Evolutionary conservation across 1,140 invertebrate genomes (phyloP).

Genomic region (Agraylea sexmaculata): DNA sequence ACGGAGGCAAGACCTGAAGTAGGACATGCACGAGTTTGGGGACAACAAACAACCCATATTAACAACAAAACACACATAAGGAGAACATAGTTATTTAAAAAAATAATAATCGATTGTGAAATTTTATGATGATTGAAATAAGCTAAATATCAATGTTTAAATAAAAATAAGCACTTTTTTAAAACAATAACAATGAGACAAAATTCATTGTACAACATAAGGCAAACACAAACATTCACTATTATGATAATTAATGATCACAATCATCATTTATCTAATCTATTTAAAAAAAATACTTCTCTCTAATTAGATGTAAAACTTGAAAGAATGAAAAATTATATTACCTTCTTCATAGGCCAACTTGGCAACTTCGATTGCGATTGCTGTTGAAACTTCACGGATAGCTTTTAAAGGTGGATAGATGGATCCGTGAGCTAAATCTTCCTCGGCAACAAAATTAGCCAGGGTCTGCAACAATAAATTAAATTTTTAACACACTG

Average conservation of each 20-base stretch:
- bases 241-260: neutral
- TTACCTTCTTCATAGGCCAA: conserved; percentile 79
- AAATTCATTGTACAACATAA: conserved; percentile 3
- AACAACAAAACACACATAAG: neutral
- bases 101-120: neutral
- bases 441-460: conserved; percentile 67
- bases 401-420: conserved; percentile 90
- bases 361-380: conserved; percentile 74
- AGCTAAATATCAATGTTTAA: conserved; percentile 8
- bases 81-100: neutral
- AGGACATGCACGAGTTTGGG: neutral
- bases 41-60: conserved; percentile 4
- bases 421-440: conserved; percentile 78
- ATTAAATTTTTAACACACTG: conserved; percentile 7
- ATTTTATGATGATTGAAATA: neutral
- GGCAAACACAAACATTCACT: neutral
- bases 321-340: conserved; percentile 11
- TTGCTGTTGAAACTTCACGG: conserved; percentile 74
- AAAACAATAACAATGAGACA: neutral
- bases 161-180: neutral
- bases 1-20: conserved; percentile 55
- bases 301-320: neutral
- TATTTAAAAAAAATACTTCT: conserved; percentile 1
- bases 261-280: neutral
- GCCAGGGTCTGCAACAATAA: conserved; percentile 53